These are phyloP conservation scores for Zophobas morio DNA, from an alignment of 1,140 invertebrate genomes.

Conservation along the genomic window DNA sequence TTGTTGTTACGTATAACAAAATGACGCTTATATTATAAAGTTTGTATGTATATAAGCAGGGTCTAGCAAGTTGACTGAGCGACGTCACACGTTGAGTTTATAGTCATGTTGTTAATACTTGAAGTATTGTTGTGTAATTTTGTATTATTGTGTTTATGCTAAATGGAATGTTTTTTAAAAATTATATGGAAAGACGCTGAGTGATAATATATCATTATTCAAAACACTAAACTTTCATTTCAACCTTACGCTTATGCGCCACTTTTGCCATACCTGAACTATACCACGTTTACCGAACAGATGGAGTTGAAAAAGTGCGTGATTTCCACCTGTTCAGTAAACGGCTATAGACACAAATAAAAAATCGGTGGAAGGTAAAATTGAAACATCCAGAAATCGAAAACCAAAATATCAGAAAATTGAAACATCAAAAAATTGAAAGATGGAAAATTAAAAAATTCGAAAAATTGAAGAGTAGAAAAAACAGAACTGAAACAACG, in stretches of 20 bases:
- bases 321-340: no score
- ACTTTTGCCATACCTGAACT: background rate
- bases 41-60: slow-evolving; percentile 41
- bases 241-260: background rate
- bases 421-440: no score
- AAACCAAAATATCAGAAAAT: no score
- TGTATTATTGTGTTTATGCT: slow-evolving; percentile 40
- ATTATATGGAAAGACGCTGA: slow-evolving; percentile 40
- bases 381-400: no score
- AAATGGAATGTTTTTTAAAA: slow-evolving; percentile 42
- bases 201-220: slow-evolving; percentile 39
- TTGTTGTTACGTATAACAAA: slow-evolving; percentile 36
- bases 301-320: no score
- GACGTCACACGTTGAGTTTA: slow-evolving; percentile 33
- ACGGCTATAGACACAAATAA: no score
- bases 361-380: no score
- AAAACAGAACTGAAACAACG: no score
- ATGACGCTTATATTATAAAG: slow-evolving; percentile 40
- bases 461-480: no score
- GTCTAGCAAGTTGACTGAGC: slow-evolving; percentile 38
- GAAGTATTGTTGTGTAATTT: slow-evolving; percentile 41
- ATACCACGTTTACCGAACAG: no score
- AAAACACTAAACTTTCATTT: background rate
- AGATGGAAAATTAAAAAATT: no score
- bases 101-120: slow-evolving; percentile 35